Conservation (phyloP, 2,888 invertebrate genomes). For the Melanophora roralis region DNA sequence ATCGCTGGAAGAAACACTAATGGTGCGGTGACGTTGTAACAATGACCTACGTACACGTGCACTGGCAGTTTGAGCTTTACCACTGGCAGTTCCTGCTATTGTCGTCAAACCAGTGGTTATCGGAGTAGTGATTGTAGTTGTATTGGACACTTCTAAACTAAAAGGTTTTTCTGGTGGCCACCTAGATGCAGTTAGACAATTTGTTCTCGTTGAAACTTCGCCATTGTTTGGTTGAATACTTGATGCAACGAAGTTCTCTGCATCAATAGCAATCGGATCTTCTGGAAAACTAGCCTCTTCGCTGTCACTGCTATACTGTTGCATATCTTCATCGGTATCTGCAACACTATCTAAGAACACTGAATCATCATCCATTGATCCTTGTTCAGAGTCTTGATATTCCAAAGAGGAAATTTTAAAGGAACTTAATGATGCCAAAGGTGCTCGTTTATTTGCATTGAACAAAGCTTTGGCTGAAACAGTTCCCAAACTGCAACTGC, state of each 20-base stretch:
- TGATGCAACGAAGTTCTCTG: slow-evolving; percentile 32
- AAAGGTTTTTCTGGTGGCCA: slow-evolving; percentile 67
- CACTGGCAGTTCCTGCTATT: slow-evolving; percentile 37
- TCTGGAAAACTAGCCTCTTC: slow-evolving; percentile 79
- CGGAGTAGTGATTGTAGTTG: slow-evolving; percentile 21
- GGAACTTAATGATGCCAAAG: slow-evolving; percentile 88
- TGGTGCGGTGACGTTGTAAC: slow-evolving; percentile 74
- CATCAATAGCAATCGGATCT: slow-evolving; percentile 53
- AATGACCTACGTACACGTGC: slow-evolving; percentile 69
- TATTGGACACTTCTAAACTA: slow-evolving; percentile 65
- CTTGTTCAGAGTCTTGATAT: slow-evolving; percentile 84
- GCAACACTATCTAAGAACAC: slow-evolving; percentile 85
- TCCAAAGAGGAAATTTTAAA: slow-evolving; percentile 84
- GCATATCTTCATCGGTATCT: slow-evolving; percentile 91
- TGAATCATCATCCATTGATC: slow-evolving; percentile 88
- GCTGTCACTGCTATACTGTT: slow-evolving; percentile 90
- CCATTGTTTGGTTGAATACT: slow-evolving; percentile 16
- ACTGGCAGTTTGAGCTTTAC: slow-evolving; percentile 46
- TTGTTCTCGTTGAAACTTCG: background rate
- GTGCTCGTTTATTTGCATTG: slow-evolving; percentile 80
- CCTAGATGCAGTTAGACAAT: slow-evolving; percentile 11
- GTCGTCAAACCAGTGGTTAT: slow-evolving; percentile 40
- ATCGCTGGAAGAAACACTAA: slow-evolving; percentile 72
- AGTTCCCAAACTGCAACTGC: slow-evolving; percentile 71
- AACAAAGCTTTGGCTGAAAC: slow-evolving; percentile 72